Evolutionary conservation across 2,888 invertebrate genomes (phyloP), one percentile per base, ranked within the genome.

Genomic region (Cryptocephalus primarius): DNA sequence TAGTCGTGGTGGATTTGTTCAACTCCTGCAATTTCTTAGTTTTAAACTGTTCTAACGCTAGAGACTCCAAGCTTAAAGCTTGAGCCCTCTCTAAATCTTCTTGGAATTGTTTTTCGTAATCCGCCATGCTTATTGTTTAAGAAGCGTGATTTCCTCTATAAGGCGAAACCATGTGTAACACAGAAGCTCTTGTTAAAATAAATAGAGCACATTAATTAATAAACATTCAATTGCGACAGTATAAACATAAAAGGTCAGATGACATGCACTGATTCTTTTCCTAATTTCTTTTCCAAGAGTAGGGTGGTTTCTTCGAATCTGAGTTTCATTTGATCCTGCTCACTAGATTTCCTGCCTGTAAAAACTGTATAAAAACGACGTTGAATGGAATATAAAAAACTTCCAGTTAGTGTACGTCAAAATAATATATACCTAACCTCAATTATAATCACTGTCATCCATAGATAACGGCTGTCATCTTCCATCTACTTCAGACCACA

Each of bases 11-110:
- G 44, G 48, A 52, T 46, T 58, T 55, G 52, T 60, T 62, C 45
- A 66, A 53, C 55, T 68, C 65, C 51, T 67, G 64, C 44, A 68
- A 46, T 47, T 77, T 73, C 68, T 82, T 85, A 68, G 82, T 80
- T 53, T 85, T 77, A 68, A 85, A 89, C 65, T 88, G 83, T 63
- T 90, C 89, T 55, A 89, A 72, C 38, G 88, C 89, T 56, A 88
- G 75, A 62, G 86, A 88, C 73, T 91, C 90, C 63, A 91, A 73
- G 71, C 90, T 91, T 42, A 91, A 73, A 44, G 90, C 89, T 66
- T 87, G 88, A 1, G 91, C 91, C 68, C 85, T 82, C 70, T 91
- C 90, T 67, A 91, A 72, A 65, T 92, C 90, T 53, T 87, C 86
- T 75, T 88, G 79, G 65, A 85, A 89, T 70, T 88, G 84, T 61